Evolutionary conservation across 2,888 invertebrate species (phyloP).

Genomic region (Bombylius major): DNA sequence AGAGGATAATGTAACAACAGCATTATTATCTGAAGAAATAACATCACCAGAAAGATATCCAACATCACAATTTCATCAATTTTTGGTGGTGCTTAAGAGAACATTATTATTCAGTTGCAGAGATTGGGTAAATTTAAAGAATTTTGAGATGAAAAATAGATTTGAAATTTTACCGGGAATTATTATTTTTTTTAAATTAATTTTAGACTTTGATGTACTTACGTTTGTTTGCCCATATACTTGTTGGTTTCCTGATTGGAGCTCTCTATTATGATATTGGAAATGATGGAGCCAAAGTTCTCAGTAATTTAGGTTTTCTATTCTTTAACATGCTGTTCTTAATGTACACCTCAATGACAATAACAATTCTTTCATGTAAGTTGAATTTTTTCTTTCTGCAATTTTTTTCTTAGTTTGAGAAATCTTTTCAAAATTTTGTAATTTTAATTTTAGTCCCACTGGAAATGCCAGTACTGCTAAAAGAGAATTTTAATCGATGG

Average conservation of each 20-base stretch:
- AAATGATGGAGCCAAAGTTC: constrained; percentile 89
- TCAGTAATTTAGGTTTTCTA: constrained; percentile 90
- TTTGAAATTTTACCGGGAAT: neutral
- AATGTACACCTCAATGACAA: constrained; percentile 99
- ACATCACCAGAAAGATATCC: constrained; percentile 62
- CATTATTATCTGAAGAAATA: constrained; percentile 50
- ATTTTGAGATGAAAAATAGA: neutral
- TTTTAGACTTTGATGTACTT: constrained; percentile 86
- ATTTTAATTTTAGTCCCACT: constrained; percentile 61
- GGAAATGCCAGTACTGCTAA: constrained; percentile 87
- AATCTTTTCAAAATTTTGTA: neutral
- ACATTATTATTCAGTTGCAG: constrained; percentile 73
- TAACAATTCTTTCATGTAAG: constrained; percentile 94
- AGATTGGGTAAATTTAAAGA: constrained; percentile 59
- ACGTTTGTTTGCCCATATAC: constrained; percentile 82
- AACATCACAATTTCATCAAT: constrained; percentile 70
- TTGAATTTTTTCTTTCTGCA: constrained; percentile 3
- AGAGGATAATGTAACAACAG: constrained; percentile 54
- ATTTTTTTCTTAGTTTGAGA: neutral
- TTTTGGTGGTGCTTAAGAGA: constrained; percentile 76
- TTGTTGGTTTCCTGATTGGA: constrained; percentile 89
- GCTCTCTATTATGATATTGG: constrained; percentile 92
- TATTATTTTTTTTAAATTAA: neutral
- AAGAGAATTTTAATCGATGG: constrained; percentile 96
- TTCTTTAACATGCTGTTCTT: constrained; percentile 98